Base-by-base conservation (phyloP, 92 coral and sea anemone species). In the Parazoanthus darwini region DNA sequence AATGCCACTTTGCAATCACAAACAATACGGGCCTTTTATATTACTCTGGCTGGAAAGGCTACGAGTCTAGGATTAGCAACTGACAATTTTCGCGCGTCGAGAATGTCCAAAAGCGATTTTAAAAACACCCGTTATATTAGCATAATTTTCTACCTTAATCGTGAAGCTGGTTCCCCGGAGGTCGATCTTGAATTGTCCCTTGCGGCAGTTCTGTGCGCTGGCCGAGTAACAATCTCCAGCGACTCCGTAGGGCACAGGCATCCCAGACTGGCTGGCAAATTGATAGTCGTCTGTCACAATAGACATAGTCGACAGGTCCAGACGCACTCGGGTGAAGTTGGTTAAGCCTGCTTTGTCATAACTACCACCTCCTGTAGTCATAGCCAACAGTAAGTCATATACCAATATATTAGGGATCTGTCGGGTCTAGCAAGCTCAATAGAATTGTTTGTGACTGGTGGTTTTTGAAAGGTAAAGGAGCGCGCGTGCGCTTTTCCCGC, bases 151-250 rank as follows among this genome's bases (percentile, higher is more conserved):
- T 74, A 91, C 97, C 94, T 94, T 90, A 15, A 96, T 91, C 44
- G 92, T 93, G 82, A 96, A 94, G 48, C 95, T 93, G 35, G 98
- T 94, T 29, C 94, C 98, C 39, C 92, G 92, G 43, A 96, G 89
- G 67, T 96, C 96, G 71, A 96, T 94, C 92, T 88, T 86, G 92
- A 96, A 89, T 65, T 92, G 92, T 63, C 98, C 98, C 87, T 93
- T 94, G 65, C 98, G 96, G 63, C 98, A 96, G 85, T 90, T 89
- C 48, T 94, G 94, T 33, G 79, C 78, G 82, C 95, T 96, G 74
- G 95, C 93, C 23, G 98, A 96, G 90, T 89, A 96, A 46, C 98
- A 96, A 65, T 96, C 98, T 1, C 96, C 98, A 18, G 98, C 98
- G 14, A 91, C 94, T 25, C 98, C 98, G 79, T 93, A 93, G 18